A percentile compares a stretch with the other conserved stretches of the same genome.
phyloP scores from a whole-genome alignment of 2,888 invertebrate species.

The Salticus scenicus region DNA sequence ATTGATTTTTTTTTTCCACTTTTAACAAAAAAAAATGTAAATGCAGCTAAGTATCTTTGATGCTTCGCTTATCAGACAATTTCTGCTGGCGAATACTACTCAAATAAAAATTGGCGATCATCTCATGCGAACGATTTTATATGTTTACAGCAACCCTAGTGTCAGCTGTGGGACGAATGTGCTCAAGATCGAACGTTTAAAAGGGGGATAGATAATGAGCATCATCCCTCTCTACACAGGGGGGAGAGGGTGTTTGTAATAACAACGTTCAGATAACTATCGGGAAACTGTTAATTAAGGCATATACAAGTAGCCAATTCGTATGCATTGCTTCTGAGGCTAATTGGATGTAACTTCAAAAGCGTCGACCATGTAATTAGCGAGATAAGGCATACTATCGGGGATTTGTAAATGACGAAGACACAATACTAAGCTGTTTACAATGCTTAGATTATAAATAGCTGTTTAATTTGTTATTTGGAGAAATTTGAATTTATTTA shows the following conservation, averaged over 20 bases:
- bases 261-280: constrained; percentile 47
- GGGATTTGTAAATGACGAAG: constrained; percentile 1
- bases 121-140: not conserved
- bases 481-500: no score
- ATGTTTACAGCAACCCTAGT: constrained; percentile 37
- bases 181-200: constrained; percentile 21
- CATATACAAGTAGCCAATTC: constrained; percentile 54
- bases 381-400: constrained; percentile 20
- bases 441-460: no score
- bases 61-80: no score
- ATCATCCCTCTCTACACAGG: not conserved
- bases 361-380: constrained; percentile 34
- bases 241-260: not conserved
- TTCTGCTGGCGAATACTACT: no score
- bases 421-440: not conserved
- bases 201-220: constrained; percentile 39
- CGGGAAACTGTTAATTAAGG: constrained; percentile 59
- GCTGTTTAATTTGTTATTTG: no score
- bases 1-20: no score
- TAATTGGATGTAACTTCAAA: constrained; percentile 48
- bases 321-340: constrained; percentile 26
- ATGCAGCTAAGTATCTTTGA: no score
- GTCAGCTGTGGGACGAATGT: constrained; percentile 53
- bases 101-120: no score
- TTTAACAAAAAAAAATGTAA: no score